Conservation (phyloP, 2,888 invertebrate genomes). For the Eupithecia abbreviata region DNA sequence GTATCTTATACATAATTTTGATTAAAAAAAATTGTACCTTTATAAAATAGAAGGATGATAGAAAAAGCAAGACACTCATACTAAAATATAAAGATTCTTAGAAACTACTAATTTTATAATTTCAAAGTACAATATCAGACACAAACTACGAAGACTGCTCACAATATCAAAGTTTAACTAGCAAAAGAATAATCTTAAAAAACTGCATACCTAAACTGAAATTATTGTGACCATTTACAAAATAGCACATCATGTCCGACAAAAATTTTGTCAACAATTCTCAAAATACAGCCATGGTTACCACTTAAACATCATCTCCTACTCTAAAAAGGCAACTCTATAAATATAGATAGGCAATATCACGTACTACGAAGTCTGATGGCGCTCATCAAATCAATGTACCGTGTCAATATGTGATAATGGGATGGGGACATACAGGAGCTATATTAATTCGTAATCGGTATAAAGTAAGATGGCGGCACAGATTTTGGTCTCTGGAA, state of each 20-base stretch:
- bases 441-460: slow-evolving; percentile 9
- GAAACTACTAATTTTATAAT: too few relatives aligned
- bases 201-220: not conserved
- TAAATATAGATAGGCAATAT: slow-evolving; percentile 17
- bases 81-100: too few relatives aligned
- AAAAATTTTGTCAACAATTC: not conserved
- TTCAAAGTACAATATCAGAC: too few relatives aligned
- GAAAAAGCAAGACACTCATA: too few relatives aligned
- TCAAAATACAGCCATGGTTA: not conserved
- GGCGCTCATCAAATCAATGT: slow-evolving; percentile 19
- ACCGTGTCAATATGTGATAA: slow-evolving; percentile 26
- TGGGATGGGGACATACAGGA: slow-evolving; percentile 8
- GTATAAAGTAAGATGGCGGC: not conserved
- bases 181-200: too few relatives aligned
- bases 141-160: too few relatives aligned
- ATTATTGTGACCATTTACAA: not conserved
- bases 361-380: slow-evolving; percentile 12
- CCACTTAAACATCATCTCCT: not conserved
- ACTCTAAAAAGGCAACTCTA: slow-evolving; percentile 1
- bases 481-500: not conserved
- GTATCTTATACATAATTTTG: not conserved
- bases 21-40: too few relatives aligned
- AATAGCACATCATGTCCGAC: not conserved
- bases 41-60: too few relatives aligned
- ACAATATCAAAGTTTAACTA: too few relatives aligned